phyloP scores from a whole-genome alignment of 1,140 invertebrate species.

The Heliconius melpomene region DNA sequence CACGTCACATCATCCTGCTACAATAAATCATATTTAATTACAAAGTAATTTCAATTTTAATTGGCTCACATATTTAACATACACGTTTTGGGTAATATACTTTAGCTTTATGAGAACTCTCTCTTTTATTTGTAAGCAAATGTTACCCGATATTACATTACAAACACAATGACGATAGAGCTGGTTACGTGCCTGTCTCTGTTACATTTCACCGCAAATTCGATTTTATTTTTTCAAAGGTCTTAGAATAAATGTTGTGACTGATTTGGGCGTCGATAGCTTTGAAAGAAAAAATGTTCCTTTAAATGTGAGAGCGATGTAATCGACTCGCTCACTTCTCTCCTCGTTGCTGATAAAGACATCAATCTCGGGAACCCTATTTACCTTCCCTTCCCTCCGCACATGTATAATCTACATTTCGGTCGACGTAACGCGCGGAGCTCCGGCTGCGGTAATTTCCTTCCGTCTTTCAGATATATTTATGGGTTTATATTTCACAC shows the following conservation, averaged over 20 bases:
- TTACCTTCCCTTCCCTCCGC: not conserved
- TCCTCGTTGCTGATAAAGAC: not conserved
- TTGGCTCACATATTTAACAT: too few species aligned
- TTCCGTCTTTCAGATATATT: not conserved
- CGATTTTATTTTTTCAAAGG: not conserved
- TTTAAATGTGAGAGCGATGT: not conserved
- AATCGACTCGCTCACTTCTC: not conserved
- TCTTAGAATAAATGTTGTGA: not conserved
- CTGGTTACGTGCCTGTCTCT: not conserved
- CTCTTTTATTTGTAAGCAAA: too few species aligned
- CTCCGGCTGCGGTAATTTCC: not conserved
- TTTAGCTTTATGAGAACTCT: too few species aligned
- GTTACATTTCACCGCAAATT: not conserved
- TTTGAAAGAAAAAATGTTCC: not conserved
- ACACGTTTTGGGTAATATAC: too few species aligned
- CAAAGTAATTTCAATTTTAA: too few species aligned
- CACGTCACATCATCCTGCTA: too few species aligned
- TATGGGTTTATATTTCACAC: not conserved
- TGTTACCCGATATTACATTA: too few species aligned
- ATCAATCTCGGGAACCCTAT: constrained; percentile 10
- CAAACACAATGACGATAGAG: too few species aligned
- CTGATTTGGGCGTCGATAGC: not conserved
- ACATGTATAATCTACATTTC: constrained; percentile 7
- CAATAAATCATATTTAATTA: too few species aligned
- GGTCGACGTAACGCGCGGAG: not conserved